Evolutionary conservation across 2,113 vertebrate species (phyloP).

Genomic region (Oostethus manadensis): DNA sequence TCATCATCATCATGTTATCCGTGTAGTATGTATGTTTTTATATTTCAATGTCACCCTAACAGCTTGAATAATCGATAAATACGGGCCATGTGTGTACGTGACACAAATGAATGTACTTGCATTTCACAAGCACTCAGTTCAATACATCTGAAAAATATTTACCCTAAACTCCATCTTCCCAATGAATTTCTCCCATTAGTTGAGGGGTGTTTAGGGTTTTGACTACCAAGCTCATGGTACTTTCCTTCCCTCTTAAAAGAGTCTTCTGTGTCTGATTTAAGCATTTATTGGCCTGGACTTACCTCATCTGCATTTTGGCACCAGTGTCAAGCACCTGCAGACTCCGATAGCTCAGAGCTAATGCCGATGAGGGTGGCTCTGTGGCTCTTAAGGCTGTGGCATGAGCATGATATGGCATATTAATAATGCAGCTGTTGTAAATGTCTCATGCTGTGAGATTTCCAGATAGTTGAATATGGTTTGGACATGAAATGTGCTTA

Average conservation of each 20-base stretch:
- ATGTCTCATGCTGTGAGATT: slow-evolving; percentile 13
- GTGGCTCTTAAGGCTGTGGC: slow-evolving; percentile 43
- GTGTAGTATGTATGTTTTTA: no score
- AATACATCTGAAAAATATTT: not conserved
- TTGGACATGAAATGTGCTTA: slow-evolving; percentile 23
- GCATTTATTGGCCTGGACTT: slow-evolving; percentile 32
- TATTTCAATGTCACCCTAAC: no score
- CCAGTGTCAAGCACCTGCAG: slow-evolving; percentile 59
- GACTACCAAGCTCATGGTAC: slow-evolving; percentile 12
- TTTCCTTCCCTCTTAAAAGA: slow-evolving; percentile 41
- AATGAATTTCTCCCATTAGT: not conserved
- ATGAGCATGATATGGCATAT: slow-evolving; percentile 42
- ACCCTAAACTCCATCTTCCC: not conserved
- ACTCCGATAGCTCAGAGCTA: slow-evolving; percentile 35
- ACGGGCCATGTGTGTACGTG: no score
- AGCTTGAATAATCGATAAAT: not conserved
- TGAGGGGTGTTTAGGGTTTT: not conserved
- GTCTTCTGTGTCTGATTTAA: slow-evolving; percentile 47
- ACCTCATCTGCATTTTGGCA: slow-evolving; percentile 47
- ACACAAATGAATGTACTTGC: not conserved
- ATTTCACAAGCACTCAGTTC: not conserved
- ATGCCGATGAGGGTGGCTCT: slow-evolving; percentile 58
- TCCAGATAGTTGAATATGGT: slow-evolving; percentile 25
- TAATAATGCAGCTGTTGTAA: slow-evolving; percentile 41
- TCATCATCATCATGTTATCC: no score